phyloP scores from a whole-genome alignment of 2,888 invertebrate genomes.

The Hypena proboscidalis region DNA sequence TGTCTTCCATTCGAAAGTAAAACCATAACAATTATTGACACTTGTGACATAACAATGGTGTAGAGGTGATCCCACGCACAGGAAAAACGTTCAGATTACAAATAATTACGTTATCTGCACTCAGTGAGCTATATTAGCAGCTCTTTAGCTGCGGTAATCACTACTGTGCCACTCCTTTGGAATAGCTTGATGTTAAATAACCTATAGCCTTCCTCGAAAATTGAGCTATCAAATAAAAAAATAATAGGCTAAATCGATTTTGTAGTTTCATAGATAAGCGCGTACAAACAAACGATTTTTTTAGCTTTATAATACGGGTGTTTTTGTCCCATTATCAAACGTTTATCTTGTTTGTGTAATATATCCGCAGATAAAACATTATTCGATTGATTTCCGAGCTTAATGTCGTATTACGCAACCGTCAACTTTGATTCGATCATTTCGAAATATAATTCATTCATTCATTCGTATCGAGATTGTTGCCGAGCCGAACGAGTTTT shows the following conservation, averaged over 20 bases:
- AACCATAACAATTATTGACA: slow-evolving; percentile 43
- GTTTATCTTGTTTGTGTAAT: slow-evolving; percentile 38
- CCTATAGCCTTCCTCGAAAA: too few species aligned
- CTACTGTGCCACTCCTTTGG: too few species aligned
- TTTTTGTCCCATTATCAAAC: slow-evolving; percentile 25
- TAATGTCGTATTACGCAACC: slow-evolving; percentile 37
- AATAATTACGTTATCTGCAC: slow-evolving; percentile 42
- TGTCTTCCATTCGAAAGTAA: slow-evolving; percentile 32
- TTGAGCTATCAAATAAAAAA: too few species aligned
- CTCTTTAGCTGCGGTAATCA: too few species aligned
- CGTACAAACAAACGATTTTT: too few species aligned
- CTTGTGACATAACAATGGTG: slow-evolving; percentile 42
- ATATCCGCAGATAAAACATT: slow-evolving; percentile 31
- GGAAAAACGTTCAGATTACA: slow-evolving; percentile 42
- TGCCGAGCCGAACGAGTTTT: slow-evolving; percentile 28
- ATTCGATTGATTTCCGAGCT: slow-evolving; percentile 39
- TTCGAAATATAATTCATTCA: slow-evolving; percentile 50
- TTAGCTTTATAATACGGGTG: too few species aligned
- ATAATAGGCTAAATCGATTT: too few species aligned
- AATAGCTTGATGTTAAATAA: too few species aligned
- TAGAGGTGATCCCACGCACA: slow-evolving; percentile 36
- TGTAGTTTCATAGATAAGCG: too few species aligned
- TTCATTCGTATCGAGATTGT: slow-evolving; percentile 36
- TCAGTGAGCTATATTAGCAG: slow-evolving; percentile 30
- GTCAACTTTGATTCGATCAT: slow-evolving; percentile 36